A percentile compares a stretch with the other conserved stretches of the same genome.
Evolutionary conservation across 2,113 vertebrate genomes (phyloP).

Genomic region (Ceyx cyanopectus): DNA sequence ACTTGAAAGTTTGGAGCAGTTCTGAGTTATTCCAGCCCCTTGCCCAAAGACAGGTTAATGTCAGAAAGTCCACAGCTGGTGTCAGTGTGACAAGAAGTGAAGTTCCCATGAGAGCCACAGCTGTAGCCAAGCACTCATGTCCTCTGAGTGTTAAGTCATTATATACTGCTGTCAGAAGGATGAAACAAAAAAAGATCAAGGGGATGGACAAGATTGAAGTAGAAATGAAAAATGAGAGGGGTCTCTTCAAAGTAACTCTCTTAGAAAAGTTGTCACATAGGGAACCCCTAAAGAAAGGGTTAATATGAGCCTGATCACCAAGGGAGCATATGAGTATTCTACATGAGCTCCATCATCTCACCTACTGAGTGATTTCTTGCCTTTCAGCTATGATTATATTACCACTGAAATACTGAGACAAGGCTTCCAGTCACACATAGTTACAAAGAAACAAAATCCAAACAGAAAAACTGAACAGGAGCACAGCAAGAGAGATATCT

Average conservation of each 20-base stretch:
- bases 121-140: neutral
- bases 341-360: neutral
- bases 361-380: neutral
- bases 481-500: neutral
- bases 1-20: neutral
- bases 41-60: neutral
- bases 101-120: rapidly evolving
- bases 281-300: neutral
- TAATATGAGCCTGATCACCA: neutral
- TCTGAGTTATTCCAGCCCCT: neutral
- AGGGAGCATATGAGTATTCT: neutral
- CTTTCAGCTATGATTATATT: neutral
- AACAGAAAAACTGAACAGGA: neutral
- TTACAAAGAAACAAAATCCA: neutral
- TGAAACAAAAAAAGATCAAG: neutral
- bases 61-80: neutral
- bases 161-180: neutral
- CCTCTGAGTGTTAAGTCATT: neutral
- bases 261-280: neutral
- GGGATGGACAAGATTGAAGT: neutral
- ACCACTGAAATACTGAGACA: neutral
- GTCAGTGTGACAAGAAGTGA: neutral
- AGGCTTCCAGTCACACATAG: neutral
- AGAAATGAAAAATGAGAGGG: neutral
- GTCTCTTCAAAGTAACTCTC: neutral